phyloP scores from a whole-genome alignment of 2,888 invertebrate genomes.

The Eledona agricola region DNA sequence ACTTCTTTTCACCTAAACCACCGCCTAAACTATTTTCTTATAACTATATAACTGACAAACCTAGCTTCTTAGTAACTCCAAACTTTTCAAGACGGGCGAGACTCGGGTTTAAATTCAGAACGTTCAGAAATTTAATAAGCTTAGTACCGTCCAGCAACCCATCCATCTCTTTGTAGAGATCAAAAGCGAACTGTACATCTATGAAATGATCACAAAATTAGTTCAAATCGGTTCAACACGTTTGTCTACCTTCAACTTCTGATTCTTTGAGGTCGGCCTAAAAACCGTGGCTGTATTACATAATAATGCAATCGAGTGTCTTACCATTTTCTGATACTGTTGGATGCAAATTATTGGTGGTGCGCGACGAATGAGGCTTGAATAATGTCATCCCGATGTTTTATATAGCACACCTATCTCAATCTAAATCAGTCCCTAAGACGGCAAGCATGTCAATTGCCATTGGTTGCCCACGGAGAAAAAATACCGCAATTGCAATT shows the following conservation, averaged over 20 bases:
- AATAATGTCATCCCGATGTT: conserved; percentile 45
- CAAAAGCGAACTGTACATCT: conserved; percentile 56
- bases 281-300: conserved; percentile 27
- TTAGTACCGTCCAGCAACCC: conserved; percentile 89
- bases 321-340: conserved; percentile 39
- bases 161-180: conserved; percentile 69
- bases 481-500: conserved; percentile 43
- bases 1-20: conserved; percentile 82
- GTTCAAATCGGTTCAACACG: too few species aligned
- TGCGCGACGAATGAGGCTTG: conserved; percentile 45
- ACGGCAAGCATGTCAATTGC: conserved; percentile 47
- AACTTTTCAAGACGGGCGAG: conserved; percentile 89
- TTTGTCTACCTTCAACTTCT: conserved; percentile 55
- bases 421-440: conserved; percentile 51
- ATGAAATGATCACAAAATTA: conserved; percentile 22
- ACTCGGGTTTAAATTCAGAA: conserved; percentile 94
- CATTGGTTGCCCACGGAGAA: conserved; percentile 42
- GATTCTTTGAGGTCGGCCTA: conserved; percentile 52
- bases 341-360: conserved; percentile 35
- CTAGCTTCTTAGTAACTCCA: conserved; percentile 83
- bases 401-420: conserved; percentile 53
- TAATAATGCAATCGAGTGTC: conserved; percentile 8
- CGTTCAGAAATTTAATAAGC: conserved; percentile 90
- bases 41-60: conserved; percentile 34
- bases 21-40: too few species aligned